Evolutionary conservation across 2,797 vertebrate genomes (phyloP), one percentile per base, ranked within the genome.

Genomic region (Gymnodraco acuticeps): DNA sequence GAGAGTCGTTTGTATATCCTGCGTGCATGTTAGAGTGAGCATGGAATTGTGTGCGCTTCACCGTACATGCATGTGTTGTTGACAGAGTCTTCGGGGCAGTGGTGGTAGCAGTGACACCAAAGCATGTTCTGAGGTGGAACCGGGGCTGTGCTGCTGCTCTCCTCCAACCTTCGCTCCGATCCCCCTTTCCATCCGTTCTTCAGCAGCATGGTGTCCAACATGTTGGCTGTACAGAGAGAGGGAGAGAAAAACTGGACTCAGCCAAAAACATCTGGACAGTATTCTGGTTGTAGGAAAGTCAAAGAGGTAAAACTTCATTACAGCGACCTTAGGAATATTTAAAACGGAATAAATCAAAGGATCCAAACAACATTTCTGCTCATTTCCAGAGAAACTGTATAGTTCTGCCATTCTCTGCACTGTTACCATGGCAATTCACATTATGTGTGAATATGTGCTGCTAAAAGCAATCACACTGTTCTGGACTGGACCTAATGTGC

Each of bases 61-160:
- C 16, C 65, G 84, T 92, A 99, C 98, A 96, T 96, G 97, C 98
- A 99, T 33, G 97, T 98, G 83, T 96, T 98, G 95, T 99, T 99
- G 90, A 95, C 92, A 0, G 97, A 96, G 81, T 97, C 96, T 81
- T 98, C 97, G 0, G 97, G 97, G 84, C 98, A 99, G 69, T 98
- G 96, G 75, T 97, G 96, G 87, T 96, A 95, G 93, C 98, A 99
- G 86, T 97, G 95, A 76, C 98, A 99, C 85, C 93, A 95, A 23
- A 99, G 92, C 70, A 95, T 86, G 91, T 95, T 96, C 81, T 94
- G 94, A 0, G 94, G 88, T 54, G 92, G 89, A 12, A 92, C 89
- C 3, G 95, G 89, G 62, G 92, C 93, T 0, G 94, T 88, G 69
- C 92, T 95, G 79, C 95, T 94, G 71, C 84, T 87, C 31, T 96